phyloP scores from a whole-genome alignment of 2,888 invertebrate genomes.

The Chalcis sispes region DNA sequence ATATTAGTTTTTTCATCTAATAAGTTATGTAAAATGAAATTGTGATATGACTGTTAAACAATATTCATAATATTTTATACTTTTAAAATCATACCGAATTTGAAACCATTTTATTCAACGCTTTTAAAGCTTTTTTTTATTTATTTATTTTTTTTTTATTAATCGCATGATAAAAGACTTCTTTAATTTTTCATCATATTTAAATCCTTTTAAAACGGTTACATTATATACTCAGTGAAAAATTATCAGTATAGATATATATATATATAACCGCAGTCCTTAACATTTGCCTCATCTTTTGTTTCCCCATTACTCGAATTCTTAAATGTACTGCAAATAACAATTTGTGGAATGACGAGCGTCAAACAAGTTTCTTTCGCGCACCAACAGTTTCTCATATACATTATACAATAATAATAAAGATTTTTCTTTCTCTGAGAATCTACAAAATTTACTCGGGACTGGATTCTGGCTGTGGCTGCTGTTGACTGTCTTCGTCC shows the following conservation, averaged over 20 bases:
- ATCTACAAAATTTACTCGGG: constrained; percentile 68
- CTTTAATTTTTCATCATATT: constrained; percentile 24
- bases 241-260: constrained; percentile 33
- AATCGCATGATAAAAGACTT: neutral
- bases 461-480: constrained; percentile 69
- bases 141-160: no score
- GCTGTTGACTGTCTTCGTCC: constrained; percentile 74
- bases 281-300: constrained; percentile 9
- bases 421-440: neutral
- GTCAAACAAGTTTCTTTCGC: constrained; percentile 26
- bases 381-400: constrained; percentile 45
- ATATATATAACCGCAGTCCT: constrained; percentile 34
- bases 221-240: constrained; percentile 50
- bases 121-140: constrained; percentile 32
- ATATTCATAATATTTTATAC: constrained; percentile 1
- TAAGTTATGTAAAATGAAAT: neutral
- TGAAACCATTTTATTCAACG: neutral
- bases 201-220: constrained; percentile 34
- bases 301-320: no score
- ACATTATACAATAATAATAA: constrained; percentile 42
- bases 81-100: neutral
- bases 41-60: neutral
- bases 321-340: constrained; percentile 47
- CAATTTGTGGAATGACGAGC: constrained; percentile 50
- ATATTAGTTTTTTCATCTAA: constrained; percentile 12